Evolutionary conservation across 2,797 vertebrate genomes (phyloP).

Genomic region (Urophycis tenuis): DNA sequence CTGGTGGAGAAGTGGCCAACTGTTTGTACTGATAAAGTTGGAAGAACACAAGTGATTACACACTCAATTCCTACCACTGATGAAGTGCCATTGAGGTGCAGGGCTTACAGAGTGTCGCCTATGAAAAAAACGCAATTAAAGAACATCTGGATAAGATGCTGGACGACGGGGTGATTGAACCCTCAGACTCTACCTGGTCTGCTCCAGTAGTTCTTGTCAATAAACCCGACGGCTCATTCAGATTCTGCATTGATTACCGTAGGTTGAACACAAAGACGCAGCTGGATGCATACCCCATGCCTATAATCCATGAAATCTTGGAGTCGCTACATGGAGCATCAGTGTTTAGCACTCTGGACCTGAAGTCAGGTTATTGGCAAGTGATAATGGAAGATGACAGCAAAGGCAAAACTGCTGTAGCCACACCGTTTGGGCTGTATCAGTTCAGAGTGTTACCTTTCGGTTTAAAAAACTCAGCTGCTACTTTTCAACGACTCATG

Average conservation of each 20-base stretch:
- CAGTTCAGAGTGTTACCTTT: background rate
- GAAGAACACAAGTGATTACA: too few species aligned
- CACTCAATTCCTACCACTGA: too few species aligned
- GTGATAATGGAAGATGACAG: background rate
- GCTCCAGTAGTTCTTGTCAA: background rate
- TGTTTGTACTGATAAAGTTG: too few species aligned
- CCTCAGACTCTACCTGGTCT: background rate
- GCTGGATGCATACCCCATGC: background rate
- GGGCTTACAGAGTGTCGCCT: background rate
- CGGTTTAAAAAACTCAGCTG: background rate
- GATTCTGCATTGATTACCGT: background rate
- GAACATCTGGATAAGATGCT: constrained; percentile 4
- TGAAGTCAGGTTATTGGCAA: constrained; percentile 15
- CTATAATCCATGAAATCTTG: background rate
- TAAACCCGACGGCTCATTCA: too few species aligned
- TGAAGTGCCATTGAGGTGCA: too few species aligned
- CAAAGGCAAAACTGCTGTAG: constrained; percentile 5
- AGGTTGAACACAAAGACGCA: background rate
- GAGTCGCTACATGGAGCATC: background rate
- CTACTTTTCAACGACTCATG: background rate
- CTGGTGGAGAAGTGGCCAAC: too few species aligned
- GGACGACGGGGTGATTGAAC: background rate
- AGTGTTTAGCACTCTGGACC: constrained; percentile 4
- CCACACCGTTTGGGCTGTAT: background rate
- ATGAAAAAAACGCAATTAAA: background rate